These are phyloP conservation scores for Lamprologus speciosus DNA, from an alignment of 2,113 vertebrate genomes.

Conservation along the genomic window DNA sequence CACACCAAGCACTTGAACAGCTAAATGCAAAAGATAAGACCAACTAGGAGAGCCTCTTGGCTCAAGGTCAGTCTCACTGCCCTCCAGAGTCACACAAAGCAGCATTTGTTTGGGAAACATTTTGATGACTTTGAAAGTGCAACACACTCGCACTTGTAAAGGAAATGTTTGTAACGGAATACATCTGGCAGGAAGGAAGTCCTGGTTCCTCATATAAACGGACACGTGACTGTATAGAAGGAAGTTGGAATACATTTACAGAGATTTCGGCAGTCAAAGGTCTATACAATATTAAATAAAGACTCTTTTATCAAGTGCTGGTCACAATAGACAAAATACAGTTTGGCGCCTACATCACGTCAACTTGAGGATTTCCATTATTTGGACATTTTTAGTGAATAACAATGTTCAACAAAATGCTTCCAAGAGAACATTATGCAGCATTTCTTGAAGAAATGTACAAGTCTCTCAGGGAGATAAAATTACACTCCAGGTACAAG, in stretches of 20 bases:
- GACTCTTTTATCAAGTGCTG: background rate
- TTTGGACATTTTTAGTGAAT: background rate
- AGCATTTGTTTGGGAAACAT: background rate
- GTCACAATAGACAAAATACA: background rate
- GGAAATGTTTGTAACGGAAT: background rate
- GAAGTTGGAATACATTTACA: background rate
- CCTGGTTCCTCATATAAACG: background rate
- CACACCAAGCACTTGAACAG: background rate
- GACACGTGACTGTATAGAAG: background rate
- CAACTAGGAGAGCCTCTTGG: background rate
- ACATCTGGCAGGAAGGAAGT: conserved; percentile 20
- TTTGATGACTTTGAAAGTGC: background rate
- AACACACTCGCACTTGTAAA: background rate
- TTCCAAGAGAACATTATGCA: background rate
- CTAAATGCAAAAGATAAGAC: background rate
- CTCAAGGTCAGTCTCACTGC: background rate
- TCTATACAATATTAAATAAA: background rate
- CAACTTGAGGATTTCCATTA: background rate
- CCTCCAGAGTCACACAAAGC: background rate
- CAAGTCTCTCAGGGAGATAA: background rate
- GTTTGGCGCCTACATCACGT: background rate
- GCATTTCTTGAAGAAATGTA: background rate
- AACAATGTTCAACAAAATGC: background rate
- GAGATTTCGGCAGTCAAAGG: background rate
- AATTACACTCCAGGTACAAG: background rate